Evolutionary conservation across 37 sponge, comb jelly and placozoan genomes (phyloP).

Genomic region (Halisarca cf. caerulea): DNA sequence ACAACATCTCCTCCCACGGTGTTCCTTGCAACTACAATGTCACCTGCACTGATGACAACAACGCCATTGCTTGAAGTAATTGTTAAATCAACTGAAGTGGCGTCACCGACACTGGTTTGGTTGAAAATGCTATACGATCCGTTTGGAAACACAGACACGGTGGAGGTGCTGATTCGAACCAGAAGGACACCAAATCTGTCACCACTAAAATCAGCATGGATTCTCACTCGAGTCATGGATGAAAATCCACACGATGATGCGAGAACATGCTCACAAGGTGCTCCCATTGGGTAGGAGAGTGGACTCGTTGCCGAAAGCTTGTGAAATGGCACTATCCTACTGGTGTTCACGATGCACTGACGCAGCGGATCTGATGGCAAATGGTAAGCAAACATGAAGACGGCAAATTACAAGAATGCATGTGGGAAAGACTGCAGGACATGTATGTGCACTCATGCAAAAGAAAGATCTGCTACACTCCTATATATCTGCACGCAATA

Average conservation of each 20-base stretch:
- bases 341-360: background rate
- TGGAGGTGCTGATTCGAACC: background rate
- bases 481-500: background rate
- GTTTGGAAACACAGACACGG: background rate
- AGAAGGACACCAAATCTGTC: background rate
- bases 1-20: background rate
- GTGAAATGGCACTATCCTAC: background rate
- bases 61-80: background rate
- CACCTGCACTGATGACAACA: background rate
- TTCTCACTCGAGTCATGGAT: background rate
- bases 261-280: slow-evolving; percentile 43
- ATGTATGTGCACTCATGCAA: background rate
- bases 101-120: background rate
- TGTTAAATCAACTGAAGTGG: too few relatives aligned
- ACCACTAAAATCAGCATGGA: slow-evolving; percentile 42
- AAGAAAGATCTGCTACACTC: too few relatives aligned
- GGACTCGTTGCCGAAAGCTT: background rate
- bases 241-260: slow-evolving; percentile 12
- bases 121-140: background rate
- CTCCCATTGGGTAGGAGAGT: slow-evolving; percentile 15
- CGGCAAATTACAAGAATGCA: background rate
- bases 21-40: background rate
- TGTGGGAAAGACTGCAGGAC: background rate
- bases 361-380: background rate
- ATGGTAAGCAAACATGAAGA: too few relatives aligned